These are phyloP conservation scores for Sylvicola cinctus DNA, from an alignment of 2,888 invertebrate species.

Conservation along the genomic window DNA sequence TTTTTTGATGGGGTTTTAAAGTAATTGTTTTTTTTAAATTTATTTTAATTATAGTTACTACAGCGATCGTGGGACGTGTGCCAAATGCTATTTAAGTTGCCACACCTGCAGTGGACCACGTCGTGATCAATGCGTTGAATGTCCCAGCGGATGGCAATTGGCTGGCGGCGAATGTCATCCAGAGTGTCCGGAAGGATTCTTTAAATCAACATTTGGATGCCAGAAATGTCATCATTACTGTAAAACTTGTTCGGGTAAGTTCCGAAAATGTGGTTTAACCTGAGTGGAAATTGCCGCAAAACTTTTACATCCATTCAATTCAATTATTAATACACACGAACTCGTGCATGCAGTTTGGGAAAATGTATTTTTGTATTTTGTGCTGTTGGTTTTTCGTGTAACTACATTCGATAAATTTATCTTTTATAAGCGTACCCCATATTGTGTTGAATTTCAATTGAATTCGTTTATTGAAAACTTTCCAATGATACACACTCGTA, in stretches of 20 bases:
- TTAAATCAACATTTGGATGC: slow-evolving; percentile 61
- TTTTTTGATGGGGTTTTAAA: background rate
- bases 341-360: too few relatives aligned
- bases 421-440: too few relatives aligned
- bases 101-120: slow-evolving; percentile 69
- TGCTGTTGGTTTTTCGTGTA: too few relatives aligned
- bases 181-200: slow-evolving; percentile 72
- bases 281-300: too few relatives aligned
- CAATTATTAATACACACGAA: too few relatives aligned
- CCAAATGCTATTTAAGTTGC: slow-evolving; percentile 68
- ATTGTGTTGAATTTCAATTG: too few relatives aligned
- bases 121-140: slow-evolving; percentile 66
- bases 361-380: too few relatives aligned
- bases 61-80: slow-evolving; percentile 64
- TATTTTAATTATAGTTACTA: slow-evolving; percentile 40
- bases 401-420: too few relatives aligned
- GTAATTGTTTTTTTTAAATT: too few relatives aligned
- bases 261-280: background rate
- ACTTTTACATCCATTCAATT: too few relatives aligned
- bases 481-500: too few relatives aligned
- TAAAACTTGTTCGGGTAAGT: slow-evolving; percentile 59
- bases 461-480: too few relatives aligned
- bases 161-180: slow-evolving; percentile 70
- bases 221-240: slow-evolving; percentile 80
- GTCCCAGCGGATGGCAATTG: slow-evolving; percentile 59